Evolutionary conservation across 1,140 invertebrate species (phyloP).

Genomic region (Bactericera cockerelli): DNA sequence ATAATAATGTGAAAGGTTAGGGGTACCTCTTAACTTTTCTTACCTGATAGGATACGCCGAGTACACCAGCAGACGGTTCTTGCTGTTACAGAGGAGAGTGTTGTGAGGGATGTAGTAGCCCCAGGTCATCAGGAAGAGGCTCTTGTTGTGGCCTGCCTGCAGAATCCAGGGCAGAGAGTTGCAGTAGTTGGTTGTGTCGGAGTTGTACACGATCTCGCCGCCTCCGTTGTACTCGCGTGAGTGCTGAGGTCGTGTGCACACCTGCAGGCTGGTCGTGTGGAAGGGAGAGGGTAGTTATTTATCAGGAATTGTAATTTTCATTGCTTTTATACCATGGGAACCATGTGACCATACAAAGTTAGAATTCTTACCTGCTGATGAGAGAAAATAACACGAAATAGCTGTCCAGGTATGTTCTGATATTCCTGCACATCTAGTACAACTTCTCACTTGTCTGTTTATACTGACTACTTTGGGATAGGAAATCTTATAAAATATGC

Average conservation of each 20-base stretch:
- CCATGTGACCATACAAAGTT: no score
- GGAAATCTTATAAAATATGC: no score
- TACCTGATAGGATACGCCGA: conserved; percentile 33
- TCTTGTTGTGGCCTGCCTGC: conserved; percentile 54
- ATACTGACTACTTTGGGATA: no score
- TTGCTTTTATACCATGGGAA: no score
- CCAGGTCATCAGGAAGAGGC: conserved; percentile 50
- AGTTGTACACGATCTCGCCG: conserved; percentile 37
- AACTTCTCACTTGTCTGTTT: no score
- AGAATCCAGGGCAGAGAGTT: conserved; percentile 60
- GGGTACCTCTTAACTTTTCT: not conserved
- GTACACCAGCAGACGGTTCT: conserved; percentile 56
- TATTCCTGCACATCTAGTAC: no score
- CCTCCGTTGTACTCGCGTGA: conserved; percentile 53
- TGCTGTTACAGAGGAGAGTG: conserved; percentile 38
- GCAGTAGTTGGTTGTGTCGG: conserved; percentile 36
- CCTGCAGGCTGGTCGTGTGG: conserved; percentile 42
- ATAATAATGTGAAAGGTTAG: no score
- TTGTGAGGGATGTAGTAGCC: conserved; percentile 31
- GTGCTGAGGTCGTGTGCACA: conserved; percentile 46
- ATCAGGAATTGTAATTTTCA: no score
- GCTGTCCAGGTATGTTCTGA: no score
- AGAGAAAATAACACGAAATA: no score
- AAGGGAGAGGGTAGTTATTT: conserved; percentile 55
- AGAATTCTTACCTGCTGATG: no score